Base-by-base conservation (phyloP, 2,888 invertebrate genomes). In the Geophilus truncorum region DNA sequence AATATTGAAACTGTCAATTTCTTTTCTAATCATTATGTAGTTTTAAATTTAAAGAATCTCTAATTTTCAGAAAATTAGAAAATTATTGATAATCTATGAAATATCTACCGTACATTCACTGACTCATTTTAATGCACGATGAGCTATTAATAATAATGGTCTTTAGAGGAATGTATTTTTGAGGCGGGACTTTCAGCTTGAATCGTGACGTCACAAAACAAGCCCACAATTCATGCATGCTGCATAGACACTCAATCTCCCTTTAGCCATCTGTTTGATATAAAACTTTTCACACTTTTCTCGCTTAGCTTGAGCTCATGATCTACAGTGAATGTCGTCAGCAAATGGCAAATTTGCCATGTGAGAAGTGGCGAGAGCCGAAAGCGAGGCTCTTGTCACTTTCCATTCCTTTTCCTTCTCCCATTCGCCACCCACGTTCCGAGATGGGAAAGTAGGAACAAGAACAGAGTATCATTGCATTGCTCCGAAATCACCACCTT, bases 401-500 rank as follows among this genome's bases (percentile, higher is more conserved):
- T 57, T 57, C 18, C 57, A 57, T 57, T 57, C 21, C 57, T 57
- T 18, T 45, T 45, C 23, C 57, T 23, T 21, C 3, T 23, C 21
- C 57, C 4, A 18, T 18, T 23, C 21, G 3, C 57, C 57, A 57
- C 21, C 7, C 57, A 21, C 21, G 1, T 5, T 4, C 18, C 21
- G 7, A 18, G 21, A 12, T 21, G 57, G 4, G 18, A n/a, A 51
- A 3, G n/a, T 5, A 7, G 18, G 57, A 57, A 57, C 57, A 57
- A 57, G 57, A 57, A 57, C 57, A 57, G 57, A 57, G 57, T 57
- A 57, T 57, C 57, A 57, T 57, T 57, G 57, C 57, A 40, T 57
- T 18, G 21, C 57, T 57, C 15, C 2, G 12, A 57, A 57, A 57
- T 57, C 57, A 57, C 57, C 21, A 57, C 21, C 21, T 4, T 21